These are phyloP conservation scores for Cephalotes varians DNA, from an alignment of 2,888 invertebrate genomes.

Conservation along the genomic window DNA sequence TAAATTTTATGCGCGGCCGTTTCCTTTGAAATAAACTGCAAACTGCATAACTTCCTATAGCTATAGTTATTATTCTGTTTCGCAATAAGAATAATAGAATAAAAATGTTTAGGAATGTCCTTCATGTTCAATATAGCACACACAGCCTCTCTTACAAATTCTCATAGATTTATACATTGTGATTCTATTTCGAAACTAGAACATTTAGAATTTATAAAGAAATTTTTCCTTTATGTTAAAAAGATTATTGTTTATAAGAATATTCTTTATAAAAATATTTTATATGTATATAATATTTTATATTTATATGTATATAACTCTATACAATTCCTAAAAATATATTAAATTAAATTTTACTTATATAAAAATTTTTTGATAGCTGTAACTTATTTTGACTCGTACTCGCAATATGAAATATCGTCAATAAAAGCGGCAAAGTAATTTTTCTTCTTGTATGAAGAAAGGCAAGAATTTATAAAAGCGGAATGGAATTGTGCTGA, in stretches of 20 bases:
- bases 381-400: slow-evolving; percentile 7
- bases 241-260: neutral
- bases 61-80: neutral
- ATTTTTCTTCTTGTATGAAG: neutral
- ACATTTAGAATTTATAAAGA: neutral
- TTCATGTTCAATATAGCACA: neutral
- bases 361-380: neutral
- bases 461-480: neutral
- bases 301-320: neutral
- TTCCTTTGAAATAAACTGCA: slow-evolving; percentile 16
- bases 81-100: neutral
- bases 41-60: neutral
- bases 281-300: too few relatives aligned
- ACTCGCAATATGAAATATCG: neutral
- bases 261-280: too few relatives aligned
- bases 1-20: neutral
- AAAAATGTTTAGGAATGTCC: neutral
- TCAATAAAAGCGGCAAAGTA: neutral
- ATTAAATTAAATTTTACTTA: neutral
- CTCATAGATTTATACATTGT: neutral
- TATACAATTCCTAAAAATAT: neutral
- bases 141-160: neutral
- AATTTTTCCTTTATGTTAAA: neutral
- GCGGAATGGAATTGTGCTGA: neutral
- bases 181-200: neutral